Evolutionary conservation across 2,888 invertebrate species (phyloP), one percentile per base, ranked within the genome.

Genomic region (Notocelia uddmanniana): DNA sequence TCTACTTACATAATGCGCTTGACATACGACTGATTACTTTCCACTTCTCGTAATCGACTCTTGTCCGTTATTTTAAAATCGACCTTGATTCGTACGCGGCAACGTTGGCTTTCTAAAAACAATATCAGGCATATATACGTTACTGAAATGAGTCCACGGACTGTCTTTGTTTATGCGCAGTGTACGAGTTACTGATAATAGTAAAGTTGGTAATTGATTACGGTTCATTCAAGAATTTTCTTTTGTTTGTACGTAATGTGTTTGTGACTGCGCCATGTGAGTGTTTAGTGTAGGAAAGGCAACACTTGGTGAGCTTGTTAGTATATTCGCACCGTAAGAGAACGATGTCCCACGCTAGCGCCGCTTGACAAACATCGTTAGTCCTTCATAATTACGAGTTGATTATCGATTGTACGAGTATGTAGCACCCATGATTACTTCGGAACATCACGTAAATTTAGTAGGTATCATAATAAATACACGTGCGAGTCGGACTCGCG

Each of bases 1-100:
- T 37, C 50, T 50, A 68, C 59, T 59, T 66, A 67, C 54, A 67
- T 71, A 71, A 71, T 19, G 6, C 55, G 50, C 31, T 66, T 71
- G 66, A 71, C 71, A 59, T 59, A 31, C 52, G 64, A 37, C 37
- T n/a, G 21, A 23, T 62, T 10, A n/a, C 52, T 54, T 21, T 50
- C 21, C 19, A 13, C 21, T 11, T 1, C 52, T 54, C 37, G 37
- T 37, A 37, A 52, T 37, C 37, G 6, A 10, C n/a, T n/a, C n/a
- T 31, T n/a, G 5, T 10, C 6, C 0, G 11, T 31, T n/a, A n/a
- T n/a, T 3, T 0, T 19, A 64, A 52, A 64, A 54, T 21, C 23
- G 23, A 23, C 23, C 2, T 54, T 34, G 15, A 10, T 2, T 10
- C 2, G 9, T 18, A 23, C 6, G 18, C 0, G 11, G 18, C 48